Base-by-base conservation (phyloP, 2,113 vertebrate species). In the Scalopus aquaticus region DNA sequence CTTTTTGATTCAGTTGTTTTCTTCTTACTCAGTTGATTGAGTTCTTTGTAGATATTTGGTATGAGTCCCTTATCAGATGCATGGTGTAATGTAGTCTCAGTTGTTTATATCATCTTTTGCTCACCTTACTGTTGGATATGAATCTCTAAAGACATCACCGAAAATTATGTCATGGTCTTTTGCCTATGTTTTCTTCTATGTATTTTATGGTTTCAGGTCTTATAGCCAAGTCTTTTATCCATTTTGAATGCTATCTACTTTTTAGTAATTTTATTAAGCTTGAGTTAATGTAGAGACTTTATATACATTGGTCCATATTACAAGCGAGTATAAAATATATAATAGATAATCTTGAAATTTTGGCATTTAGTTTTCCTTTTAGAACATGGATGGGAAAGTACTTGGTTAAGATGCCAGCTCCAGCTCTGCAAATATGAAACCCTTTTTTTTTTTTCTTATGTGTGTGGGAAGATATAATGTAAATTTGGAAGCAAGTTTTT, bases 401-500 rank as follows among this genome's bases (percentile, higher is more conserved):
- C 54, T 91, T 70, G 10, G 44, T 92, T 54, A 65, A 51, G 46
- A 64, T 84, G 15, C 19, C 9, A 88, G 9, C 15, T 60, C 85
- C 77, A 70, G 28, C 32, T 82, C 8, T 46, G 65, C 10, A 9
- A 81, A 35, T 85, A 60, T 79, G 35, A 97, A 96, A 83, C 22
- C n/a, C n/a, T n/a, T n/a, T 22, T 78, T 83, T 39, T 72, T 85
- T 92, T 69, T 30, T 10, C 35, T 54, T 74, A 91, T 51, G 32
- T 95, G 2, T 92, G 37, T 96, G 74, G 64, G 73, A 96, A 95
- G 74, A 83, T 76, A 49, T 0, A 49, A 84, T 80, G n/a, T 86
- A 95, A 79, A 93, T 93, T 80, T 92, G 39, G 72, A 81, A 94
- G 56, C 37, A 56, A 91, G 30, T 58, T 90, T 94, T 86, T 62